phyloP scores from a whole-genome alignment of 2,113 vertebrate species.

The Brevimyrus niger region DNA sequence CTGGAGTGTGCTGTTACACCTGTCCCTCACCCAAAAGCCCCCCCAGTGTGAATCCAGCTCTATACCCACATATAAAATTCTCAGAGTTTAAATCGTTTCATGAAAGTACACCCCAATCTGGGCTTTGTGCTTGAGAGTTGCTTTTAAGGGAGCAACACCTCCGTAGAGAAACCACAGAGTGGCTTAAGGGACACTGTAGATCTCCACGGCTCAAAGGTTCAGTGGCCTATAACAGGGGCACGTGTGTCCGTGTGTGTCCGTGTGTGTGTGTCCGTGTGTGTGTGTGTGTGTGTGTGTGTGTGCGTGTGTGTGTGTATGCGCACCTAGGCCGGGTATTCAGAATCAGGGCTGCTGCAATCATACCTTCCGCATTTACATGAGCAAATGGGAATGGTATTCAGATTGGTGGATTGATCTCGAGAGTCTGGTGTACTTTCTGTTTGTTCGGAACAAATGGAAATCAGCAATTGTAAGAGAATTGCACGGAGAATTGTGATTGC shows the following conservation, averaged over 20 bases:
- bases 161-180: not conserved
- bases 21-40: not conserved
- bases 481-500: constrained; percentile 13
- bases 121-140: not conserved
- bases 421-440: not conserved
- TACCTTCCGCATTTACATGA: not conserved
- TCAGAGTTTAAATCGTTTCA: not conserved
- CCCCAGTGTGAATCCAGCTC: not conserved
- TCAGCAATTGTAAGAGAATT: constrained; percentile 1
- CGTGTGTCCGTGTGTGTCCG: not conserved
- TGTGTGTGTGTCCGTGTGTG: not conserved
- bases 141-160: not conserved
- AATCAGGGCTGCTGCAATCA: constrained; percentile 2
- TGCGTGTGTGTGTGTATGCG: too few relatives aligned
- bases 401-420: not conserved
- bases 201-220: not conserved
- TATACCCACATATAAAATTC: not conserved
- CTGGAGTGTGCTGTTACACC: not conserved
- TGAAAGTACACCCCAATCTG: not conserved
- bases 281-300: too few relatives aligned
- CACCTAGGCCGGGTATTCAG: not conserved
- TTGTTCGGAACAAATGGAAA: constrained; percentile 8
- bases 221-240: not conserved
- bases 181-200: not conserved
- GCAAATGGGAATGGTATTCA: not conserved